Conservation (phyloP, 2,797 vertebrate species). For the Sebastes trivittatus region DNA sequence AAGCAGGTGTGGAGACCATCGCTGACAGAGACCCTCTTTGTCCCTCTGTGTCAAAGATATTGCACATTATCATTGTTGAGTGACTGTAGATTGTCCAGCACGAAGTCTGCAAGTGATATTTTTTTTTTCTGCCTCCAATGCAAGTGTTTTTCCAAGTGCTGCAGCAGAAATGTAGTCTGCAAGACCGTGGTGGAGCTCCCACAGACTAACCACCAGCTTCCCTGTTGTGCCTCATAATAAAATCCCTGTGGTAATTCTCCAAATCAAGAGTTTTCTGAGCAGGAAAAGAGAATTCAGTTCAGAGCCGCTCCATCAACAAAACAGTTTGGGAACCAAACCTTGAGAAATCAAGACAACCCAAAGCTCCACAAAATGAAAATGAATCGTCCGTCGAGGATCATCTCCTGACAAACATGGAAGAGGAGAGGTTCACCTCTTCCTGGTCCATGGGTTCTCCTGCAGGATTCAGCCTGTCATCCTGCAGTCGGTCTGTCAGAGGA, state of each 20-base stretch:
- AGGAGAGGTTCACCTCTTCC: neutral
- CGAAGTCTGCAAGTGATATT: neutral
- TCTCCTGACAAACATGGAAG: constrained; percentile 38
- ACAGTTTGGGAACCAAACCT: neutral
- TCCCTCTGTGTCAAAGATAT: constrained; percentile 7
- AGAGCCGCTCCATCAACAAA: neutral
- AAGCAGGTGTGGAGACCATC: neutral
- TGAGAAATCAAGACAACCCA: neutral
- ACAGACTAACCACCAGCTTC: neutral
- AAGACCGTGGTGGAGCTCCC: neutral
- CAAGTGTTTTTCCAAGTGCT: neutral
- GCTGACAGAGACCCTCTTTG: neutral
- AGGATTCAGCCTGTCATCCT: constrained; percentile 35
- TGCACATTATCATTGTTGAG: neutral
- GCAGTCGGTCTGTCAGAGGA: constrained; percentile 18
- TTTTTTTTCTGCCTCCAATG: neutral
- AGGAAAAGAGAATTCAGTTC: neutral
- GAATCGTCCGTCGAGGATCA: constrained; percentile 35
- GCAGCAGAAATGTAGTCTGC: constrained; percentile 2
- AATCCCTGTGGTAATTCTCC: neutral
- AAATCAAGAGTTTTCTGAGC: neutral
- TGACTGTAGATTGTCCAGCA: neutral
- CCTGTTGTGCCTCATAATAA: constrained; percentile 4
- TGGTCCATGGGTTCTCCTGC: constrained; percentile 36
- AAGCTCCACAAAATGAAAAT: constrained; percentile 12